Evolutionary conservation across 92 coral and sea anemone genomes (phyloP).

Genomic region (Metridium senile): DNA sequence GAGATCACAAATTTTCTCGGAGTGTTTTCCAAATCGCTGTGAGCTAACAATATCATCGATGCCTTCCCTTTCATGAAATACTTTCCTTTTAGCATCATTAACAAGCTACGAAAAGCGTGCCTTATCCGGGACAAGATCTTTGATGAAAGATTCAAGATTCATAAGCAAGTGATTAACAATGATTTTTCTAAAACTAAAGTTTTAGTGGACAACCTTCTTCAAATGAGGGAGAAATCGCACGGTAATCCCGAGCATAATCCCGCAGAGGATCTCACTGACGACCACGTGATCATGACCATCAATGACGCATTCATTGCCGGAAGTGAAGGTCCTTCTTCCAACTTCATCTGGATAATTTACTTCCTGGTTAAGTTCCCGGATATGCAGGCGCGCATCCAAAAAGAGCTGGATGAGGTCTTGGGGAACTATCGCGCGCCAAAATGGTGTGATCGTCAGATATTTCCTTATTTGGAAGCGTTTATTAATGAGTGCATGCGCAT

Average conservation of each 20-base stretch:
- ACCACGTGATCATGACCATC: conserved; percentile 48
- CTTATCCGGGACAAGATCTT: conserved; percentile 59
- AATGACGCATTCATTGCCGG: conserved; percentile 64
- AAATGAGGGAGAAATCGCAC: conserved; percentile 37
- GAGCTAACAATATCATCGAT: conserved; percentile 61
- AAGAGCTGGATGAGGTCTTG: conserved; percentile 61
- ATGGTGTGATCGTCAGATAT: conserved; percentile 47
- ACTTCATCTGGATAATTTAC: conserved; percentile 54
- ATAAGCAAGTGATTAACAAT: conserved; percentile 45
- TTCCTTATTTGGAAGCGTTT: conserved; percentile 67
- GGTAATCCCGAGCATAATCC: conserved; percentile 18
- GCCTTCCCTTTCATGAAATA: conserved; percentile 65
- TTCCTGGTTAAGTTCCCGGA: conserved; percentile 68
- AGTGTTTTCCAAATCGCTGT: conserved; percentile 51
- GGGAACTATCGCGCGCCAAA: conserved; percentile 46
- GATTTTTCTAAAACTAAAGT: conserved; percentile 31
- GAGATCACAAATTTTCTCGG: conserved; percentile 48
- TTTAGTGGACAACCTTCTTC: conserved; percentile 55
- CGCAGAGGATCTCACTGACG: conserved; percentile 21
- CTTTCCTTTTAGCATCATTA: conserved; percentile 56
- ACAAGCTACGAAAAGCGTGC: conserved; percentile 46
- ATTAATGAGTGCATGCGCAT: conserved; percentile 55
- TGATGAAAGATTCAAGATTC: conserved; percentile 42
- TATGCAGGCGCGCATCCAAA: conserved; percentile 56
- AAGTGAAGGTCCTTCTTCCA: conserved; percentile 47